Evolutionary conservation across 2,113 vertebrate genomes (phyloP).

Genomic region (Ctenomys sociabilis): DNA sequence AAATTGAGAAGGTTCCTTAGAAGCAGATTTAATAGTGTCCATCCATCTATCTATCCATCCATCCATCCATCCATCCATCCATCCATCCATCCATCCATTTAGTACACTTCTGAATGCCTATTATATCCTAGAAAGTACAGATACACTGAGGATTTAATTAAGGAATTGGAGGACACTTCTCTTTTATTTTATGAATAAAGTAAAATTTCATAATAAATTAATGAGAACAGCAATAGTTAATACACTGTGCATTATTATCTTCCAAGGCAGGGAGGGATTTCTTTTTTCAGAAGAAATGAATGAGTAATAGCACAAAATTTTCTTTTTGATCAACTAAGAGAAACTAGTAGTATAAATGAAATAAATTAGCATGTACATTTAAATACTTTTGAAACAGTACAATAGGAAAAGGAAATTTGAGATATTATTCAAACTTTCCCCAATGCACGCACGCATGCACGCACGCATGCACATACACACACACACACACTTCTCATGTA

Average conservation of each 20-base stretch:
- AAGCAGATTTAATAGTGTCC: background rate
- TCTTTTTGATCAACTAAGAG: background rate
- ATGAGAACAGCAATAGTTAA: background rate
- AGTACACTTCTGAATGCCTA: background rate
- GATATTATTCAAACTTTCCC: background rate
- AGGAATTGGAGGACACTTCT: background rate
- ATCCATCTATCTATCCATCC: background rate
- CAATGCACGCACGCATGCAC: background rate
- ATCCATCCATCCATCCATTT: background rate
- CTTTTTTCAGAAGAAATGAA: background rate
- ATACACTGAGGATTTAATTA: background rate
- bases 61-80: accelerated
- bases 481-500: background rate
- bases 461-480: background rate
- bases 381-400: background rate
- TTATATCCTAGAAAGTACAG: background rate
- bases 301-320: background rate
- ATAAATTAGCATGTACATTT: background rate
- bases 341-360: background rate
- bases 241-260: background rate
- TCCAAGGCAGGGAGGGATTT: background rate
- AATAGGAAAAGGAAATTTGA: background rate
- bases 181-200: background rate
- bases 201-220: background rate
- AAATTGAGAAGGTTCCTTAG: background rate